Evolutionary conservation across 2,113 vertebrate species (phyloP), one percentile per base, ranked within the genome.

Genomic region (Tautogolabrus adspersus): DNA sequence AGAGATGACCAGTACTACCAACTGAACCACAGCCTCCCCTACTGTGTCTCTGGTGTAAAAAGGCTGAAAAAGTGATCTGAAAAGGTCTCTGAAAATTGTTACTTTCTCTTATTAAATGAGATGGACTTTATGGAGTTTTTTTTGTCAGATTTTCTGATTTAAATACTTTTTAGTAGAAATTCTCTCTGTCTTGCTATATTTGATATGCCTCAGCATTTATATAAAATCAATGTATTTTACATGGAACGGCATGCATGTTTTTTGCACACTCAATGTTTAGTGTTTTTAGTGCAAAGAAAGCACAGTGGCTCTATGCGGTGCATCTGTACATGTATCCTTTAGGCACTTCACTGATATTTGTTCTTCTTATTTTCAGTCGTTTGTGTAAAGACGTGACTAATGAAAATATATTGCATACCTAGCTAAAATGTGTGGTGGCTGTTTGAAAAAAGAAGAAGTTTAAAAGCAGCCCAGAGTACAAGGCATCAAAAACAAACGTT

Each of bases 401-500:
- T 34, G 6, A 34, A 6, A 34, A 34, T 34, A 34, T 34, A 3
- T 34, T 6, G 30, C 30, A 44, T 11, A n/a, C n/a, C 21, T 16
- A 52, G 19, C 56, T 9, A 2, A 23, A 12, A n/a, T 2, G 1
- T n/a, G 38, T 18, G 10, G 10, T 13, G 15, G 12, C 58, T 9
- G 10, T 18, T 26, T 30, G 46, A 0, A 34, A 5, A 44, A 44
- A 34, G 1, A 15, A 21, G 16, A 7, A 18, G 46, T 15, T 22
- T 22, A 16, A 30, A 52, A 46, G 57, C 37, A 77, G 65, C 9
- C 19, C 51, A 23, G 56, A n/a, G 26, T 6, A 64, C 51, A 42
- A 10, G 9, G 5, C 56, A 64, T 67, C 30, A 59, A 44, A 79
- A 34, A 75, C 22, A 69, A 55, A 61, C 59, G 37, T 69, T 42